These are phyloP conservation scores for Fulmarus glacialis DNA, from an alignment of 2,113 vertebrate species.

Conservation along the genomic window DNA sequence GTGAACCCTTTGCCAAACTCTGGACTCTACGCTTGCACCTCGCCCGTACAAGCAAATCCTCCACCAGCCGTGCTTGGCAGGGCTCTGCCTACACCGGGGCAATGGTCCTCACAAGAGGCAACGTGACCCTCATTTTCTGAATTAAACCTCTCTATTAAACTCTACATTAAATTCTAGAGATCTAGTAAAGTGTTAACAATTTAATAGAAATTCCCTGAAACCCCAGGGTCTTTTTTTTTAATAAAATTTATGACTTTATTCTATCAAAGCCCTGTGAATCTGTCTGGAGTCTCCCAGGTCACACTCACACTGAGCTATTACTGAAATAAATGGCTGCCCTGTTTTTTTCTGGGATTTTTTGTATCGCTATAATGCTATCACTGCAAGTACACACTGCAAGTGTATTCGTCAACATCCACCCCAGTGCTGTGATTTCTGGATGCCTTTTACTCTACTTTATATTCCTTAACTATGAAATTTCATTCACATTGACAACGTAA, in stretches of 20 bases:
- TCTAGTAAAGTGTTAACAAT: neutral
- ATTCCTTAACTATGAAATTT: conserved; percentile 35
- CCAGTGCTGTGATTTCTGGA: conserved; percentile 36
- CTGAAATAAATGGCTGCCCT: neutral
- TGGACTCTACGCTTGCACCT: neutral
- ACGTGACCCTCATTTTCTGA: neutral
- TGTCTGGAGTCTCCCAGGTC: neutral
- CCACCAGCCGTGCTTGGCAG: neutral
- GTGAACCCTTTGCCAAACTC: conserved; percentile 11
- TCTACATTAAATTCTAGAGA: neutral
- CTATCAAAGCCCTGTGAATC: neutral
- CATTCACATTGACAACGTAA: conserved; percentile 35
- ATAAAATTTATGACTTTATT: neutral
- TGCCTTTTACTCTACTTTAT: conserved; percentile 32
- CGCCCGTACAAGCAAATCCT: fast-evolving
- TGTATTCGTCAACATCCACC: conserved; percentile 12
- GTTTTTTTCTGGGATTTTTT: neutral
- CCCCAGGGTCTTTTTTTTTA: neutral
- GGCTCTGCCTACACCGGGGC: neutral
- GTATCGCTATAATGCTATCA: neutral
- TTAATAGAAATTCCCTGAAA: neutral
- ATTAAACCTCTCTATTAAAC: neutral
- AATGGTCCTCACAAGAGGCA: neutral
- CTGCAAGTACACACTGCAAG: conserved; percentile 4
- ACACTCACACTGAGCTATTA: neutral